A percentile compares a stretch with the other conserved stretches of the same genome.
Evolutionary conservation across 2,888 invertebrate species (phyloP).

Genomic region (Prosapia bicincta): DNA sequence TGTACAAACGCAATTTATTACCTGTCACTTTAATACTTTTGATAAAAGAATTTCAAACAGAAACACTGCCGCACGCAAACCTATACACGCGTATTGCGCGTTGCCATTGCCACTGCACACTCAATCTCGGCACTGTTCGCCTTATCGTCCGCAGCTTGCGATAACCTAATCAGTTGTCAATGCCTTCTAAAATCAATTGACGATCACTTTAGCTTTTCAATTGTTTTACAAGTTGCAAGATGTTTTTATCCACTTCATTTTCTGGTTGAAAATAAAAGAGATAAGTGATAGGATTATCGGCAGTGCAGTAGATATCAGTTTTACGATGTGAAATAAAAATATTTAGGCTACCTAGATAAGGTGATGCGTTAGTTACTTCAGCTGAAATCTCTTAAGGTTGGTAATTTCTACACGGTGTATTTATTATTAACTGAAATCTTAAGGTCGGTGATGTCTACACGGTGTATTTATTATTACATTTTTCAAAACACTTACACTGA

Average conservation of each 20-base stretch:
- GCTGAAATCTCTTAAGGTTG: no score
- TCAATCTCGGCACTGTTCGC: background rate
- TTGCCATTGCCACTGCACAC: background rate
- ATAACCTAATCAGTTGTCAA: background rate
- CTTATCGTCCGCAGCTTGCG: background rate
- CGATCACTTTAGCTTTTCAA: background rate
- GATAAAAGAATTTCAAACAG: background rate
- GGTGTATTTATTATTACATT: no score
- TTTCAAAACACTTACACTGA: no score
- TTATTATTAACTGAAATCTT: no score
- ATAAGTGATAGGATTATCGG: background rate
- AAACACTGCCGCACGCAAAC: background rate
- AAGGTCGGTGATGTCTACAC: no score
- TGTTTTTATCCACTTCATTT: background rate
- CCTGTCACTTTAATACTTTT: background rate
- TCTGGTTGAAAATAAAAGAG: background rate
- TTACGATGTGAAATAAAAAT: background rate
- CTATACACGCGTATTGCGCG: background rate
- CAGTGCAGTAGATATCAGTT: background rate
- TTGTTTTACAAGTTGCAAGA: background rate
- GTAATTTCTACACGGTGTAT: no score
- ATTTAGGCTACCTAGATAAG: no score
- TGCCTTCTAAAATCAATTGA: background rate
- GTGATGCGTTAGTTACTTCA: no score
- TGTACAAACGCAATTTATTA: background rate